phyloP scores from a whole-genome alignment of 2,113 vertebrate species.

The Nymphicus hollandicus region DNA sequence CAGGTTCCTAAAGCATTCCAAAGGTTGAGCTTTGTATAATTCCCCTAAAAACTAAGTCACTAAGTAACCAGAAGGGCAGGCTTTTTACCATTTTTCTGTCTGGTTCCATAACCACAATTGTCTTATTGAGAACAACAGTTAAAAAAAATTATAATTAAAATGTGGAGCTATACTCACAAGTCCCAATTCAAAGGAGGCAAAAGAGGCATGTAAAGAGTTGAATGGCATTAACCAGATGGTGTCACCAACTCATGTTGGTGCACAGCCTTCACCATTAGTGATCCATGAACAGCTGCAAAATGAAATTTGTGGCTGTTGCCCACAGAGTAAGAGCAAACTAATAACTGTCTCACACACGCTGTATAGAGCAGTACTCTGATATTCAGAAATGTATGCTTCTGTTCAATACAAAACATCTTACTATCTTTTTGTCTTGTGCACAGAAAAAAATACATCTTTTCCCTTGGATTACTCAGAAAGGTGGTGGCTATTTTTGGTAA shows the following conservation, averaged over 20 bases:
- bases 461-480: not conserved
- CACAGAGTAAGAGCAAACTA: not conserved
- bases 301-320: not conserved
- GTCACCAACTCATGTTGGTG: not conserved
- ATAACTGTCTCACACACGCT: not conserved
- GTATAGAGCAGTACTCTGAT: not conserved
- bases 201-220: not conserved
- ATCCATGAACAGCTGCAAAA: not conserved
- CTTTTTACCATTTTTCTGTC: not conserved
- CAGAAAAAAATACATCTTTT: not conserved
- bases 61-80: not conserved
- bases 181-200: not conserved
- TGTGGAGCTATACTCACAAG: not conserved
- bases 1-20: not conserved
- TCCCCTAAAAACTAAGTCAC: not conserved
- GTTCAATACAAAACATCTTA: not conserved
- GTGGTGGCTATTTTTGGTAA: not conserved
- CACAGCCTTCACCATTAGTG: not conserved
- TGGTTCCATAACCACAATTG: accelerated
- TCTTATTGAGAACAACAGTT: not conserved
- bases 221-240: not conserved
- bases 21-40: not conserved
- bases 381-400: not conserved
- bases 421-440: not conserved
- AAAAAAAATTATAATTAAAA: not conserved